These are phyloP conservation scores for Thunnus albacares DNA, from an alignment of 2,797 vertebrate genomes.

Conservation along the genomic window DNA sequence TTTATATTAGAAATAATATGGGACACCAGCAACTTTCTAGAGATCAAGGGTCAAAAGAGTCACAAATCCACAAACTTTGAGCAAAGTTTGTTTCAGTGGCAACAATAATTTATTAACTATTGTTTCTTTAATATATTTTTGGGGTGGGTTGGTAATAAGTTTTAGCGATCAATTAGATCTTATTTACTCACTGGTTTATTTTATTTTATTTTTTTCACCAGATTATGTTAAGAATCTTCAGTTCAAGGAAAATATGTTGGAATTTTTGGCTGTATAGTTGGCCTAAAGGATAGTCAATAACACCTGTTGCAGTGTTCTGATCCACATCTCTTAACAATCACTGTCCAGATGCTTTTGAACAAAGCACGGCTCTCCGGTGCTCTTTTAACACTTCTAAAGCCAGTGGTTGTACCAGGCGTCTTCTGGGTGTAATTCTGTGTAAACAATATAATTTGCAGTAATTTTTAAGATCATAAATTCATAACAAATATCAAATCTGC, in stretches of 20 bases:
- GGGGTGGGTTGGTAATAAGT: too few species aligned
- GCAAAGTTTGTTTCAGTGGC: neutral
- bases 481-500: neutral
- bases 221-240: neutral
- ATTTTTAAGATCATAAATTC: neutral
- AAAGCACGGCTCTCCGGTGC: neutral
- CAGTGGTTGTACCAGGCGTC: neutral
- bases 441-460: neutral
- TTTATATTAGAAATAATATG: neutral
- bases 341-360: neutral
- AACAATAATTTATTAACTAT: neutral
- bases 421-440: neutral
- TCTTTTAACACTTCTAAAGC: neutral
- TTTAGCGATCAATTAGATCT: too few species aligned
- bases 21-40: neutral
- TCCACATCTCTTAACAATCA: neutral
- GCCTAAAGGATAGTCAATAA: too few species aligned
- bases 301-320: neutral
- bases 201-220: neutral
- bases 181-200: neutral
- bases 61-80: neutral
- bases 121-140: neutral
- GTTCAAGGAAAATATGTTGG: neutral
- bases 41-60: neutral
- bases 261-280: neutral